phyloP scores from a whole-genome alignment of 2,888 invertebrate genomes.

The Tenthredo amoena region DNA sequence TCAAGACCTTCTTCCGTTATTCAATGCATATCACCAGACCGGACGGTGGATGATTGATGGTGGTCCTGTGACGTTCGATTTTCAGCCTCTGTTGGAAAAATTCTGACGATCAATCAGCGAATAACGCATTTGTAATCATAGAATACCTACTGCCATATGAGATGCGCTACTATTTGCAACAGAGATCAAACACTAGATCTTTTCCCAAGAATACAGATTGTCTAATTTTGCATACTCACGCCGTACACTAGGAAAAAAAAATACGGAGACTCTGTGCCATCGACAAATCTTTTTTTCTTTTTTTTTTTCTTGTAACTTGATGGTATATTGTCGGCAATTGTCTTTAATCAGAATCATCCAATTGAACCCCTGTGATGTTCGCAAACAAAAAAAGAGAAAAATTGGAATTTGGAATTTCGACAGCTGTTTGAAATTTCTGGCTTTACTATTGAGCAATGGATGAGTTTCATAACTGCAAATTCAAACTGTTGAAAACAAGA shows the following conservation, averaged over 20 bases:
- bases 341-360: background rate
- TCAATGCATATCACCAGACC: slow-evolving; percentile 40
- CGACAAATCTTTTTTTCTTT: too few relatives aligned
- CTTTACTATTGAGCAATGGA: background rate
- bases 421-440: background rate
- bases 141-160: background rate
- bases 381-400: background rate
- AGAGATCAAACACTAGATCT: slow-evolving; percentile 16
- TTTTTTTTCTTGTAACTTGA: background rate
- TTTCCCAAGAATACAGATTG: background rate
- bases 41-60: slow-evolving; percentile 27
- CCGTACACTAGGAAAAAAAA: too few relatives aligned
- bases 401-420: background rate
- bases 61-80: slow-evolving; percentile 36
- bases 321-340: background rate
- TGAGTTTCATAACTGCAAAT: background rate
- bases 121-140: slow-evolving; percentile 28
- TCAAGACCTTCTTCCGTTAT: slow-evolving; percentile 50
- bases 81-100: background rate
- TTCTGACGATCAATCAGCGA: slow-evolving; percentile 28
- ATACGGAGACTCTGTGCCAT: too few relatives aligned
- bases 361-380: background rate
- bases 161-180: background rate
- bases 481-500: background rate
- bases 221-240: too few relatives aligned